A percentile compares a stretch with the other conserved stretches of the same genome.
These are phyloP conservation scores for Synergus itoensis DNA, from an alignment of 2,888 invertebrate genomes.

Conservation along the genomic window DNA sequence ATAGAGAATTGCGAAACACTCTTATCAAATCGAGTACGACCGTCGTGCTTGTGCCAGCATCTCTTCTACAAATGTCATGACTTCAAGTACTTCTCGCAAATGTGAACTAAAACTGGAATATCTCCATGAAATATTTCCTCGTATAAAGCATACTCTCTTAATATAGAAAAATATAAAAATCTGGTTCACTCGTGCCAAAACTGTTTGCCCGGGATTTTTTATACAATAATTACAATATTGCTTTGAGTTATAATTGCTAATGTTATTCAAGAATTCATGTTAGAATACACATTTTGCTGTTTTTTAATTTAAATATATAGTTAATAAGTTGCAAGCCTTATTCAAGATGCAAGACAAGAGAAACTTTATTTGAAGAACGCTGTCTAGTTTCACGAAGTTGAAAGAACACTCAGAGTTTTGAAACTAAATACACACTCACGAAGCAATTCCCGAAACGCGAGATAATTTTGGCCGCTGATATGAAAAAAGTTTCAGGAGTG, in stretches of 20 bases:
- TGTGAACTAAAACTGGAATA: neutral
- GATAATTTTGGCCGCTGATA: slow-evolving; percentile 40
- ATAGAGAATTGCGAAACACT: neutral
- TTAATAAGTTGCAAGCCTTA: slow-evolving; percentile 18
- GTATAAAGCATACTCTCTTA: neutral
- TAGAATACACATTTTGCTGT: neutral
- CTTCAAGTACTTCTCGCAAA: neutral
- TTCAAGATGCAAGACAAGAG: slow-evolving; percentile 20
- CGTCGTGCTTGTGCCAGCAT: neutral
- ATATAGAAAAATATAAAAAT: neutral
- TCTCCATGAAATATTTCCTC: neutral
- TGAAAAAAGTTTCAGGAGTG: slow-evolving; percentile 34
- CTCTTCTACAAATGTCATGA: neutral
- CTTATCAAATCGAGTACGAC: neutral
- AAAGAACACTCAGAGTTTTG: slow-evolving; percentile 30
- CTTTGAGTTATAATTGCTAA: neutral
- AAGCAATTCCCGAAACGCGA: slow-evolving; percentile 36
- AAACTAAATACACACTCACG: slow-evolving; percentile 37
- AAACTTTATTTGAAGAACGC: slow-evolving; percentile 30
- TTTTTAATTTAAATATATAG: neutral
- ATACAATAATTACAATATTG: too few relatives aligned
- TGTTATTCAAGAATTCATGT: neutral
- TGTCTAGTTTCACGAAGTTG: slow-evolving; percentile 23
- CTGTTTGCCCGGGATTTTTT: neutral
- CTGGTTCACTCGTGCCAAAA: neutral